A percentile compares a stretch with the other conserved stretches of the same genome.
phyloP scores from a whole-genome alignment of 2,888 invertebrate species.

The Athripsodes cinereus region DNA sequence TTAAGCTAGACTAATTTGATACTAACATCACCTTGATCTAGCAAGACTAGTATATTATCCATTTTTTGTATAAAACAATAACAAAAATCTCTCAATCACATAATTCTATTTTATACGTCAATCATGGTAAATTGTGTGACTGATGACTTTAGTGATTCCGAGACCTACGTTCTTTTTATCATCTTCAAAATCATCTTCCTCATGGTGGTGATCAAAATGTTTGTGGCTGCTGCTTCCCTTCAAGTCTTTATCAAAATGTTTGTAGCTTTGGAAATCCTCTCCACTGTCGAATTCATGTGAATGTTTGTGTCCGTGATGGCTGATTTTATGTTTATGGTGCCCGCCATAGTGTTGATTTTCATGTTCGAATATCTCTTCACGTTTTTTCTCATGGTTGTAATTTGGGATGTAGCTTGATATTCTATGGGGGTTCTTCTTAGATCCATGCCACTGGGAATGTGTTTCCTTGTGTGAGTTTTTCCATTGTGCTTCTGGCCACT shows the following conservation, averaged over 20 bases:
- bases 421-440: conserved; percentile 4
- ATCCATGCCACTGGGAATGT: background rate
- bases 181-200: background rate
- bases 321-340: background rate
- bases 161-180: background rate
- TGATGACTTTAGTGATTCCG: background rate
- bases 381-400: background rate
- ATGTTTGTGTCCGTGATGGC: background rate
- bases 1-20: no score
- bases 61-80: no score
- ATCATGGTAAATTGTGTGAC: background rate
- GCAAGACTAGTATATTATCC: no score
- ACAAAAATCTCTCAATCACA: no score
- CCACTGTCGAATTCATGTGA: no score
- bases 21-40: no score
- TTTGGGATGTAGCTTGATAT: conserved; percentile 4
- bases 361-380: background rate
- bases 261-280: no score
- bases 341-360: background rate
- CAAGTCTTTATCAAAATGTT: no score
- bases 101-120: background rate
- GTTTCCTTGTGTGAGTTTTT: background rate
- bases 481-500: background rate
- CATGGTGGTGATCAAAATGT: background rate
- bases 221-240: no score